Conservation (phyloP, 2,113 vertebrate species). For the Pleuronectes platessa region DNA sequence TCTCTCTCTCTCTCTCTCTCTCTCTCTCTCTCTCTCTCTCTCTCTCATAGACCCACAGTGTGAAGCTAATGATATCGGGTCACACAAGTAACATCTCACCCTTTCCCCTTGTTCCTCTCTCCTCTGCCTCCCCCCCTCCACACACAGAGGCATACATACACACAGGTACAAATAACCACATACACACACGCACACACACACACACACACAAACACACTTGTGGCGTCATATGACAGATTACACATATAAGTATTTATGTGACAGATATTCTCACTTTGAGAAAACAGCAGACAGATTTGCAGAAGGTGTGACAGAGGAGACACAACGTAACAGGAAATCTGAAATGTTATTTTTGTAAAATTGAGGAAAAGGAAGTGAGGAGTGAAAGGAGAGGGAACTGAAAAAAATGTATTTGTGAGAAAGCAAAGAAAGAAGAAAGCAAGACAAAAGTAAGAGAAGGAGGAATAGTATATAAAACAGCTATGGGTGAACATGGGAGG, state of each 20-base stretch:
- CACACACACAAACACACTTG: constrained; percentile 7
- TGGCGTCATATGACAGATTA: neutral
- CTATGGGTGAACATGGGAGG: neutral
- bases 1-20: too few relatives aligned
- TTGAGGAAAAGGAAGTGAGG: neutral
- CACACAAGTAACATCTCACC: constrained; percentile 16
- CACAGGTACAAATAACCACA: constrained; percentile 3
- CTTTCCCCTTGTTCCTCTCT: neutral
- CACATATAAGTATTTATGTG: neutral
- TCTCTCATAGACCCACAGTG: neutral
- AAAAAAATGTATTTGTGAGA: neutral
- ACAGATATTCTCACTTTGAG: neutral
- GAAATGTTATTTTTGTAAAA: neutral
- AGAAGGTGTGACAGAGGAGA: neutral
- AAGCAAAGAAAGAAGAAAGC: neutral
- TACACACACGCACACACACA: constrained; percentile 12
- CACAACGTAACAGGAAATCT: neutral
- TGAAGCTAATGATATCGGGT: constrained; percentile 53
- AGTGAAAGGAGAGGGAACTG: neutral
- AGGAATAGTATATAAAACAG: neutral
- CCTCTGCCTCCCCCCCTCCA: neutral
- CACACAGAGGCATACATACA: neutral
- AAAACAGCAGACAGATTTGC: neutral
- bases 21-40: too few relatives aligned
- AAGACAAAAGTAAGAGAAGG: neutral